phyloP scores from a whole-genome alignment of 2,888 invertebrate species.

The Caenorhabditis sp. region DNA sequence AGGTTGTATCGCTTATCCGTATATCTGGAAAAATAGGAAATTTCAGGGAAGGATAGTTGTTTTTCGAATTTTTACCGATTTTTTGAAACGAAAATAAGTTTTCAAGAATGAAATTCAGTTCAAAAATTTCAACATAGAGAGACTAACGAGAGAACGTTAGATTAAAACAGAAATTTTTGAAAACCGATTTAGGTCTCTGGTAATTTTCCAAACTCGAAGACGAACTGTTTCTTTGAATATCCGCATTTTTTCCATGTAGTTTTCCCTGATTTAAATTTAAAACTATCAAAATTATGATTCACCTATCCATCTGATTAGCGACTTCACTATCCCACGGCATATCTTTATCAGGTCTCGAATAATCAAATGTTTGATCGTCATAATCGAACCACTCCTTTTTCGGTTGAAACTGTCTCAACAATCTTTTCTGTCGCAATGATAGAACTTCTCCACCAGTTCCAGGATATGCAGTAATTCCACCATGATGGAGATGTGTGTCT shows the following conservation, averaged over 20 bases:
- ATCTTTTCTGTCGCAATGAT: constrained; percentile 63
- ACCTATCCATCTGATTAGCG: constrained; percentile 66
- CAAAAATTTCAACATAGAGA: too few species aligned
- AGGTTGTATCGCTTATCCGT: constrained; percentile 62
- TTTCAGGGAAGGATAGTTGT: background rate
- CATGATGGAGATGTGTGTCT: constrained; percentile 63
- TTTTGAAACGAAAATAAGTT: background rate
- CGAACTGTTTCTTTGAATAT: too few species aligned
- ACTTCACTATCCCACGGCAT: constrained; percentile 70
- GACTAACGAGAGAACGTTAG: too few species aligned
- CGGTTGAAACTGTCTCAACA: constrained; percentile 66
- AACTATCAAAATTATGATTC: background rate
- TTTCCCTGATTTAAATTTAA: too few species aligned
- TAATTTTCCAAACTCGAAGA: too few species aligned
- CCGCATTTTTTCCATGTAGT: too few species aligned
- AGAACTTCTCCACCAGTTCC: constrained; percentile 65
- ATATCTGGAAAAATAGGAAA: constrained; percentile 36
- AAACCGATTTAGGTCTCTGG: too few species aligned
- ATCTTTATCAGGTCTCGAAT: constrained; percentile 52
- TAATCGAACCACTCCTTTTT: constrained; percentile 70
- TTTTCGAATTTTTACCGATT: background rate
- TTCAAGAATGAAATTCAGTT: too few species aligned
- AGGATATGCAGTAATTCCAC: constrained; percentile 68
- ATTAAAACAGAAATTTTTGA: too few species aligned
- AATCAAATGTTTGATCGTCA: constrained; percentile 64